Conservation (phyloP, 2,888 invertebrate species). For the Myathropa florea region DNA sequence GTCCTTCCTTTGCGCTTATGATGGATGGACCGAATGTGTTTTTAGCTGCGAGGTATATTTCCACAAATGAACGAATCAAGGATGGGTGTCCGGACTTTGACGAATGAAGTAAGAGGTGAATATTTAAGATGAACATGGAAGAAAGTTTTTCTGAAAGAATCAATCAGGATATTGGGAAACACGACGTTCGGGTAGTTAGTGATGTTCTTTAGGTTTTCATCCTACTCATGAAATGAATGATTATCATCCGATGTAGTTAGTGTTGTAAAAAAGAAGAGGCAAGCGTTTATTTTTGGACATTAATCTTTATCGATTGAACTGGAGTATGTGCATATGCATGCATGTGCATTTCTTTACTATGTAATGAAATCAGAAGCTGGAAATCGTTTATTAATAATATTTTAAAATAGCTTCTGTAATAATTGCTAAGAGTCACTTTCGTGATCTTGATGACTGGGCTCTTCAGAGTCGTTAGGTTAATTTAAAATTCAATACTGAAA, state of each 20-base stretch:
- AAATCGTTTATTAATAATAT: too few relatives aligned
- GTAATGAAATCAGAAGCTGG: too few relatives aligned
- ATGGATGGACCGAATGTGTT: slow-evolving; percentile 76
- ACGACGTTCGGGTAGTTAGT: slow-evolving; percentile 2
- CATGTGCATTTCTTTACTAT: too few relatives aligned
- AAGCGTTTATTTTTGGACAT: not conserved
- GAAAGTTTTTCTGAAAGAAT: slow-evolving; percentile 36
- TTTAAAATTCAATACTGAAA: too few relatives aligned
- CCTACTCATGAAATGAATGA: not conserved
- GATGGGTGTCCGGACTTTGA: slow-evolving; percentile 55
- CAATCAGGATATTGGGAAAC: slow-evolving; percentile 67
- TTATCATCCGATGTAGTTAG: not conserved
- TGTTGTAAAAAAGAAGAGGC: not conserved
- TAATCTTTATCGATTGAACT: not conserved
- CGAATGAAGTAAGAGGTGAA: slow-evolving; percentile 61
- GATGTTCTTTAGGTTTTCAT: not conserved
- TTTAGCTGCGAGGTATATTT: slow-evolving; percentile 70
- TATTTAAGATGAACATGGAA: slow-evolving; percentile 44
- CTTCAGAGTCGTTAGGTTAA: too few relatives aligned
- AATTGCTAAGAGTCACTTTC: too few relatives aligned
- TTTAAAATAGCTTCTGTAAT: too few relatives aligned
- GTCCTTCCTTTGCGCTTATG: slow-evolving; percentile 73
- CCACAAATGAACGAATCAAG: slow-evolving; percentile 65
- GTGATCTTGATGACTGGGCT: too few relatives aligned
- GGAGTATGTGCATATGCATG: not conserved